These are phyloP conservation scores for Ceyx melanurus DNA, from an alignment of 2,113 vertebrate species.

Conservation along the genomic window DNA sequence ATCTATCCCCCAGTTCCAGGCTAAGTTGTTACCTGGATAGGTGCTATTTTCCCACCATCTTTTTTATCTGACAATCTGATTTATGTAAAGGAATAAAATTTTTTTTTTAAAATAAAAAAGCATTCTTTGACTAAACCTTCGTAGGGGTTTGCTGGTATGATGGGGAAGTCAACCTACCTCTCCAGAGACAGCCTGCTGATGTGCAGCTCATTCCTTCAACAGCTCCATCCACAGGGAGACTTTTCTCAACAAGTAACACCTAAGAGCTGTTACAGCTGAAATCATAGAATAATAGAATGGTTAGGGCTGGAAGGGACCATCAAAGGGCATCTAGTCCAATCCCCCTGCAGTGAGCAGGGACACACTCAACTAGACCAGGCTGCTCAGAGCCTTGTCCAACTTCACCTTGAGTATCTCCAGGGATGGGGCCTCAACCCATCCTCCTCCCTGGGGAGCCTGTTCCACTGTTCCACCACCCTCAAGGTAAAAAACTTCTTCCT, in stretches of 20 bases:
- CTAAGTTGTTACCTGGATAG: background rate
- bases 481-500: too few species aligned
- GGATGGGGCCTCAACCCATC: too few species aligned
- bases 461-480: too few species aligned
- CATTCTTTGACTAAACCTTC: background rate
- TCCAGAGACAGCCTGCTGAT: background rate
- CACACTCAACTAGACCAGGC: too few species aligned
- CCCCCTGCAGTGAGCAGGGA: too few species aligned
- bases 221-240: background rate
- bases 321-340: too few species aligned
- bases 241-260: background rate
- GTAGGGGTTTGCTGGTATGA: background rate
- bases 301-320: too few species aligned
- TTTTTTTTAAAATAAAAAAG: background rate
- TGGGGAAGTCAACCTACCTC: background rate
- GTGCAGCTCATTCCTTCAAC: background rate
- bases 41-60: background rate
- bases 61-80: background rate
- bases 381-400: too few species aligned
- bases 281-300: too few species aligned
- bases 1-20: background rate
- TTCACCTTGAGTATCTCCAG: too few species aligned
- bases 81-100: background rate
- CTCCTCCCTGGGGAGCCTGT: too few species aligned
- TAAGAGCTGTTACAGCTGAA: background rate